A percentile compares a stretch with the other conserved stretches of the same genome.
phyloP scores from a whole-genome alignment of 1,140 invertebrate species.

The Vollenhovia emeryi region DNA sequence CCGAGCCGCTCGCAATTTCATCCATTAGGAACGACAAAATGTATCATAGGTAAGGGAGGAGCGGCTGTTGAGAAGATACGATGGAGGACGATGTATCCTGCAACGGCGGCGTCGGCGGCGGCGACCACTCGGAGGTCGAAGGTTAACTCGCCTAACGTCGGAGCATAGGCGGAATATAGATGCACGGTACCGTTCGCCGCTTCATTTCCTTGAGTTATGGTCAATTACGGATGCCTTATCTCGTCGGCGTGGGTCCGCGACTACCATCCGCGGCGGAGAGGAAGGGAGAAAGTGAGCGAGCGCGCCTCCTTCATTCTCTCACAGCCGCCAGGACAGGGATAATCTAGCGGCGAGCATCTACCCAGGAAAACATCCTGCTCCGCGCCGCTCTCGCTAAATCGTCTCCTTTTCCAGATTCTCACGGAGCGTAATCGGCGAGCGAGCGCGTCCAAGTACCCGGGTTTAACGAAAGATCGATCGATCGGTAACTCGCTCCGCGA shows the following conservation, averaged over 20 bases:
- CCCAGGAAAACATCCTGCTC: conserved; percentile 57
- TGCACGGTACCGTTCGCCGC: conserved; percentile 76
- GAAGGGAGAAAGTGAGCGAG: not conserved
- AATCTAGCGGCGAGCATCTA: conserved; percentile 67
- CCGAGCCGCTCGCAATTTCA: too few relatives aligned
- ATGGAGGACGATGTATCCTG: conserved; percentile 29
- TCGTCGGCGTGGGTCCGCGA: conserved; percentile 63
- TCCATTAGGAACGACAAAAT: conserved; percentile 6
- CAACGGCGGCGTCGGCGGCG: conserved; percentile 28
- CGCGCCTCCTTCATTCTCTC: conserved; percentile 3
- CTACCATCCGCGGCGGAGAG: conserved; percentile 57
- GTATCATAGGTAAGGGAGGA: not conserved
- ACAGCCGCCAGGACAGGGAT: conserved; percentile 52
- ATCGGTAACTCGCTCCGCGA: not conserved
- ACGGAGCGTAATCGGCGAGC: conserved; percentile 32
- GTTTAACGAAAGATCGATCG: conserved; percentile 32
- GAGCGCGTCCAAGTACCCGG: not conserved
- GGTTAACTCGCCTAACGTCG: conserved; percentile 76
- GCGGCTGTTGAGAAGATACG: not conserved
- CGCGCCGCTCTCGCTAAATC: conserved; percentile 23
- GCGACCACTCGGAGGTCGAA: conserved; percentile 62
- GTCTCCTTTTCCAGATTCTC: conserved; percentile 56
- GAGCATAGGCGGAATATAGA: conserved; percentile 70
- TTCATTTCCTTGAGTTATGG: conserved; percentile 79
- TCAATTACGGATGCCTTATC: conserved; percentile 76